Conservation (phyloP, 2,888 invertebrate species). For the Harpagoxenus sublaevis region DNA sequence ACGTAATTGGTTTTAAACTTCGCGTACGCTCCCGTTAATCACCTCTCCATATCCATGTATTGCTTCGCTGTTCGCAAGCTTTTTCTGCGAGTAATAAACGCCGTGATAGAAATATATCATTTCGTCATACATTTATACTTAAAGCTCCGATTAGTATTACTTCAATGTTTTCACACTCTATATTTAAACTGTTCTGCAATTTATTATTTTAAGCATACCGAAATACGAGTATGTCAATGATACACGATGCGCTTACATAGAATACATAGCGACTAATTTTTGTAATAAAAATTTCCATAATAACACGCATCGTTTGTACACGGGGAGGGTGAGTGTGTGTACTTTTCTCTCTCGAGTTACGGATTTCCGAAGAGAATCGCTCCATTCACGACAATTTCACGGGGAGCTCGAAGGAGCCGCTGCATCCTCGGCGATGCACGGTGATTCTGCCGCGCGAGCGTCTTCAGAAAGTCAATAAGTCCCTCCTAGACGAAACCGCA, state of each 20-base stretch:
- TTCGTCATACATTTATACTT: neutral
- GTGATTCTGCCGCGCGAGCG: slow-evolving; percentile 30
- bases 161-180: neutral
- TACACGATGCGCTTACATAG: neutral
- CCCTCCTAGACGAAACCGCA: slow-evolving; percentile 43
- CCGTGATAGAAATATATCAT: neutral
- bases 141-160: neutral
- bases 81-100: slow-evolving; percentile 7
- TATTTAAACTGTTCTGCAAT: neutral
- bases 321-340: neutral
- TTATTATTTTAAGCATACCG: neutral
- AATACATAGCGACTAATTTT: neutral
- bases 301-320: neutral
- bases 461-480: slow-evolving; percentile 57
- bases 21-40: slow-evolving; percentile 21
- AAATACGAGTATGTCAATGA: neutral
- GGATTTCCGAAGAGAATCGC: slow-evolving; percentile 43
- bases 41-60: neutral
- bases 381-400: slow-evolving; percentile 30
- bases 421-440: slow-evolving; percentile 19
- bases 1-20: slow-evolving; percentile 48
- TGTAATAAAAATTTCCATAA: neutral
- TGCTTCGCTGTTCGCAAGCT: neutral
- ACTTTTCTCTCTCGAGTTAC: slow-evolving; percentile 5
- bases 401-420: neutral